Base-by-base conservation (phyloP, 1,140 invertebrate genomes). In the Listronotus bonariensis region DNA sequence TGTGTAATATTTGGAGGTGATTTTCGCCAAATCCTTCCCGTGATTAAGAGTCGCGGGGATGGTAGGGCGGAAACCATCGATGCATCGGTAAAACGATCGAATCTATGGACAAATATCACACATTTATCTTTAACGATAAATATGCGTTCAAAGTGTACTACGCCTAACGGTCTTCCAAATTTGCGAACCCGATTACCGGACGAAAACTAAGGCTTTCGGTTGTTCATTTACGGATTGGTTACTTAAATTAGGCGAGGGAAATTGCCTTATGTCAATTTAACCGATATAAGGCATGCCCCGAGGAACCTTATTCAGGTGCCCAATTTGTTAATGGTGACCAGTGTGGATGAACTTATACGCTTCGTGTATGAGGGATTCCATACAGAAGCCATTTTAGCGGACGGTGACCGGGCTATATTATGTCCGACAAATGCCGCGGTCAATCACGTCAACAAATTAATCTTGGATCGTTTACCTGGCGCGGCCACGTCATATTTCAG, bases 1-100 rank as follows among this genome's bases (percentile, higher is more conserved):
- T 64, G 68, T 46, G 14, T 76, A 14, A 46, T 76, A 17, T 58
- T 72, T 36, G 68, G 65, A 2, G 73, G 71, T 9, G 72, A 74
- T 53, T 73, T 76, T 56, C 14, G 69, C 18, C 65, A 75, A 64
- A 31, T 70, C 14, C 46, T 74, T 12, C 72, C 72, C 11, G 58
- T 77, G 8, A 60, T 65, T 45, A 11, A 51, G n/a, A n/a, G n/a
- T n/a, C n/a, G n/a, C n/a, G n/a, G n/a, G n/a, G n/a, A n/a, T n/a
- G n/a, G n/a, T n/a, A n/a, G n/a, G n/a, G n/a, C n/a, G n/a, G n/a
- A n/a, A n/a, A n/a, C n/a, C n/a, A n/a, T n/a, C n/a, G n/a, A n/a
- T n/a, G n/a, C n/a, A n/a, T n/a, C n/a, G n/a, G n/a, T n/a, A n/a
- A 17, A 18, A 52, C 48, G 60, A 10, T 15, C 68, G 58, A 3